phyloP scores from a whole-genome alignment of 2,888 invertebrate species.

The Plemyria rubiginata region DNA sequence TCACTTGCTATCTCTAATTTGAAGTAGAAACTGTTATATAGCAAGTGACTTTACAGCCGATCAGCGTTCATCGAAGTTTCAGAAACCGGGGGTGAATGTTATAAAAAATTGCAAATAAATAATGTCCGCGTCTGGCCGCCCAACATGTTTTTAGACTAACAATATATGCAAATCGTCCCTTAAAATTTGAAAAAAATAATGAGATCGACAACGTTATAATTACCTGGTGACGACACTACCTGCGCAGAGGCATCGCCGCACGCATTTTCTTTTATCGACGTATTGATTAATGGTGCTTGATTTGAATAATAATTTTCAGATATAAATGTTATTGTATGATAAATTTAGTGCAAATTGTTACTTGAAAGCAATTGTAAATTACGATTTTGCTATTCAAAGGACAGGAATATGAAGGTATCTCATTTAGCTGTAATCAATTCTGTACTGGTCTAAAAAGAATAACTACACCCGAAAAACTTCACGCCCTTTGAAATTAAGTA shows the following conservation, averaged over 20 bases:
- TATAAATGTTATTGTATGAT: constrained; percentile 84
- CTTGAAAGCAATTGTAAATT: constrained; percentile 66
- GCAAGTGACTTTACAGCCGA: too few relatives aligned
- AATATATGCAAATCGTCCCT: too few relatives aligned
- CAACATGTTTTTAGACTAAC: too few relatives aligned
- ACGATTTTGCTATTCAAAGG: constrained; percentile 30
- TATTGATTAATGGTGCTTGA: constrained; percentile 82
- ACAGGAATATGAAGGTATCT: constrained; percentile 3
- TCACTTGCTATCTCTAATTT: too few relatives aligned
- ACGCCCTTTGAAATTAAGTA: too few relatives aligned
- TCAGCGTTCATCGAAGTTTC: too few relatives aligned
- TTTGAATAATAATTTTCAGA: constrained; percentile 84
- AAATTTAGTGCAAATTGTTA: constrained; percentile 85
- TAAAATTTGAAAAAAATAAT: constrained; percentile 14
- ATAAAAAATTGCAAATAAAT: too few relatives aligned
- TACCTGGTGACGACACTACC: constrained; percentile 47
- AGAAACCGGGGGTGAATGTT: too few relatives aligned
- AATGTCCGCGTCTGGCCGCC: too few relatives aligned
- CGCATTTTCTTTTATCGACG: constrained; percentile 83
- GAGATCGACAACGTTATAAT: constrained; percentile 24
- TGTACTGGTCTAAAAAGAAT: too few relatives aligned
- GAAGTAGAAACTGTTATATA: too few relatives aligned
- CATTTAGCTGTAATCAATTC: neutral
- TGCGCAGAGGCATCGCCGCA: constrained; percentile 74
- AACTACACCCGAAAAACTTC: too few relatives aligned